Conservation (phyloP, 2,888 invertebrate genomes). For the Scaptomyza polygonia region DNA sequence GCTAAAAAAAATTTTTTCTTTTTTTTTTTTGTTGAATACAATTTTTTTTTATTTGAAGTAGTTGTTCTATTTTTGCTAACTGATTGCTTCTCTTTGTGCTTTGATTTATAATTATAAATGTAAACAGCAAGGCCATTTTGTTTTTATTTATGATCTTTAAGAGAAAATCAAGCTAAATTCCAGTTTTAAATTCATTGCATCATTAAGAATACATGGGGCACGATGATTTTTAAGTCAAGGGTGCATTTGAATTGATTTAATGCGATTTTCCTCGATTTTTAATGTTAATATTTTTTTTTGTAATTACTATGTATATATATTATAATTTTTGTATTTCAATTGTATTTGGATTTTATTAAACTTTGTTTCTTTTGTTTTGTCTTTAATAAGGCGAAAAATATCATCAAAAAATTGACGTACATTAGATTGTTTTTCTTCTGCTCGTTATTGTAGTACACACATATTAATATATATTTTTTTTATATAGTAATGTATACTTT, state of each 20-base stretch:
- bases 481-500: too few species aligned
- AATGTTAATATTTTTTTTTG: not conserved
- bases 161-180: not conserved
- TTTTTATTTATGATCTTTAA: not conserved
- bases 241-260: not conserved
- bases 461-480: slow-evolving; percentile 30
- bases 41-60: slow-evolving; percentile 4
- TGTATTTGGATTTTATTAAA: slow-evolving; percentile 15
- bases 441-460: slow-evolving; percentile 67
- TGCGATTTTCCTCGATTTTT: slow-evolving; percentile 15
- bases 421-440: slow-evolving; percentile 80
- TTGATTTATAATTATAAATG: slow-evolving; percentile 9
- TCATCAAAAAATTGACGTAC: slow-evolving; percentile 84
- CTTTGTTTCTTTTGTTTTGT: slow-evolving; percentile 47
- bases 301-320: slow-evolving; percentile 23
- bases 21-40: slow-evolving; percentile 18
- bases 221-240: not conserved
- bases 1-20: too few species aligned
- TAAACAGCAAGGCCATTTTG: not conserved
- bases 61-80: slow-evolving; percentile 46
- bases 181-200: slow-evolving; percentile 1
- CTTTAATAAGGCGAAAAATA: slow-evolving; percentile 83
- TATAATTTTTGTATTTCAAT: slow-evolving; percentile 22
- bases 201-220: not conserved
- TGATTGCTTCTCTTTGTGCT: slow-evolving; percentile 69